phyloP scores from a whole-genome alignment of 2,113 vertebrate species.

The Strix uralensis region DNA sequence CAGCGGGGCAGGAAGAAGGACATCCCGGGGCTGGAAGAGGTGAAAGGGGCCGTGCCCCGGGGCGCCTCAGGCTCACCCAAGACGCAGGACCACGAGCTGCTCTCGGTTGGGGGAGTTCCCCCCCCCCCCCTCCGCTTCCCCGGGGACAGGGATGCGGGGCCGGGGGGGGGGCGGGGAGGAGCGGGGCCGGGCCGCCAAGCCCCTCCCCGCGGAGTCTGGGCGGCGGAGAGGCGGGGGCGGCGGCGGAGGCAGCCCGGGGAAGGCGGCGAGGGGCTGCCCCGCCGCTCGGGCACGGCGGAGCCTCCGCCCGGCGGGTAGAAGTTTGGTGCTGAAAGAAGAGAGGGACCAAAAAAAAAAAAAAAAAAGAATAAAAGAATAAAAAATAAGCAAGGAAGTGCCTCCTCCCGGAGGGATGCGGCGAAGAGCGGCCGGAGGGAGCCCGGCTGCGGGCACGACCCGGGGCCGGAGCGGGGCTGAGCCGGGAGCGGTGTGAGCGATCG shows the following conservation, averaged over 20 bases:
- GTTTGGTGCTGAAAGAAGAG: not conserved
- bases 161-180: not conserved
- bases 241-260: not conserved
- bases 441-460: not conserved
- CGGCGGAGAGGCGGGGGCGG: not conserved
- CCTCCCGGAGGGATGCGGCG: not conserved
- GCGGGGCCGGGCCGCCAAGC: not conserved
- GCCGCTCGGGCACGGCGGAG: not conserved
- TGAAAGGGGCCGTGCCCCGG: fast-evolving
- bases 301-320: not conserved
- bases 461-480: not conserved
- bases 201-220: not conserved
- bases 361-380: not conserved
- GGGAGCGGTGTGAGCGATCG: not conserved
- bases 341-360: not conserved
- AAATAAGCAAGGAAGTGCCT: not conserved
- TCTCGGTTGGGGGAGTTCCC: not conserved
- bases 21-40: not conserved
- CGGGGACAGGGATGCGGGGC: not conserved
- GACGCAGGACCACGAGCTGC: fast-evolving
- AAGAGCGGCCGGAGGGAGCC: not conserved
- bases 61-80: not conserved
- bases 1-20: too few relatives aligned
- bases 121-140: too few relatives aligned
- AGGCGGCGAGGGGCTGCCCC: not conserved